Percentiles rank a stretch among this genome's conserved stretches.
Conservation (phyloP, 2,113 vertebrate genomes). For the Labrus mixtus region DNA sequence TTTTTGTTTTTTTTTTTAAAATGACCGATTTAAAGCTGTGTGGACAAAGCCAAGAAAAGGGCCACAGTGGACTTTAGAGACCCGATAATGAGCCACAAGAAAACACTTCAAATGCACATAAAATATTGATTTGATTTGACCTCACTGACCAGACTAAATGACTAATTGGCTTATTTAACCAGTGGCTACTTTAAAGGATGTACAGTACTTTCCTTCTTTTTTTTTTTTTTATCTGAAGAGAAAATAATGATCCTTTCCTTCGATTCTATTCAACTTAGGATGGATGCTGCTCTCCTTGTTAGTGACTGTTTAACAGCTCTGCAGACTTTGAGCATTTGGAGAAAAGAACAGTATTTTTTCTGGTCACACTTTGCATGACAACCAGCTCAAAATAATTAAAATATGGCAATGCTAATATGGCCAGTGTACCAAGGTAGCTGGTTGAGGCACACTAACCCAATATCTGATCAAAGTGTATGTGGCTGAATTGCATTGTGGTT, state of each 20-base stretch:
- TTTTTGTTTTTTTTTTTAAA: no score
- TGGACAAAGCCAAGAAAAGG: conserved; percentile 30
- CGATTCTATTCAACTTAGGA: conserved; percentile 39
- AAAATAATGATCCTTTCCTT: conserved; percentile 60
- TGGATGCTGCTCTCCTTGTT: conserved; percentile 41
- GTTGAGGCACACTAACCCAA: no score
- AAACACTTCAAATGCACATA: conserved; percentile 52
- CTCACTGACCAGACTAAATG: conserved; percentile 57
- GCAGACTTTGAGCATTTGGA: background rate
- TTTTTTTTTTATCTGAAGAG: conserved; percentile 34
- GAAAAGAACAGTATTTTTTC: background rate
- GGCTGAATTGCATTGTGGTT: background rate
- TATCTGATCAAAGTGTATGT: background rate
- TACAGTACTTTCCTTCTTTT: conserved; percentile 38
- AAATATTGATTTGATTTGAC: conserved; percentile 66
- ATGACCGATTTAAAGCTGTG: conserved; percentile 49
- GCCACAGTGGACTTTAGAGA: conserved; percentile 29
- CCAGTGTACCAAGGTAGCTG: no score
- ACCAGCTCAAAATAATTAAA: no score
- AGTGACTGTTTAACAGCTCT: conserved; percentile 22
- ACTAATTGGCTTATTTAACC: conserved; percentile 76
- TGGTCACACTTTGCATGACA: no score
- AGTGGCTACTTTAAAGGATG: conserved; percentile 45
- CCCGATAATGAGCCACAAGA: conserved; percentile 62
- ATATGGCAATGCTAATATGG: no score